Conservation (phyloP, 2,113 vertebrate genomes). For the Ploceus nigricollis region DNA sequence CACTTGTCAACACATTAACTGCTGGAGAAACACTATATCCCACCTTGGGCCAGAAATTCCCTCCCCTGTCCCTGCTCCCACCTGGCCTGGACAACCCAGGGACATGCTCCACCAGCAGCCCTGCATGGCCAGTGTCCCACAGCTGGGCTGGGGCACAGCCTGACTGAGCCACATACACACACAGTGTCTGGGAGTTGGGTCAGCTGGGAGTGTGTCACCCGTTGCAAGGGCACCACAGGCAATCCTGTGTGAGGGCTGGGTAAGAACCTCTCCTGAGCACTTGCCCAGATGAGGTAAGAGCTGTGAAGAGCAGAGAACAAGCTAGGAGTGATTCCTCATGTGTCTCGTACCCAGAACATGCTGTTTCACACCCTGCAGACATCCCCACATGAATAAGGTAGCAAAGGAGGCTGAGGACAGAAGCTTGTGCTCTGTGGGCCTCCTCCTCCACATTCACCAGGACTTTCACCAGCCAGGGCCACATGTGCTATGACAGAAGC, state of each 20-base stretch:
- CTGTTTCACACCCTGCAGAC: background rate
- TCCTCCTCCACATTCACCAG: background rate
- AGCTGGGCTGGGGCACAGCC: background rate
- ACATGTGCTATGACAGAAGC: background rate
- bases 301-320: background rate
- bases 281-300: background rate
- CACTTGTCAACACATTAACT: background rate
- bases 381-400: background rate
- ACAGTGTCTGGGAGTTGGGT: background rate
- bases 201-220: background rate
- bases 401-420: background rate
- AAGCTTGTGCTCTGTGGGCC: background rate
- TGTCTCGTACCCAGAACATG: background rate
- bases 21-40: accelerated
- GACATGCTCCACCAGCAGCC: background rate
- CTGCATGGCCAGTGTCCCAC: background rate
- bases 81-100: background rate
- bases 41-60: background rate
- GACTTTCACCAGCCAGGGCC: background rate
- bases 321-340: background rate
- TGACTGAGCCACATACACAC: background rate
- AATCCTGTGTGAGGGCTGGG: background rate
- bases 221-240: background rate
- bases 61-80: background rate
- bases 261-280: background rate